Evolutionary conservation across 2,888 invertebrate genomes (phyloP).

Genomic region (Selenia dentaria): DNA sequence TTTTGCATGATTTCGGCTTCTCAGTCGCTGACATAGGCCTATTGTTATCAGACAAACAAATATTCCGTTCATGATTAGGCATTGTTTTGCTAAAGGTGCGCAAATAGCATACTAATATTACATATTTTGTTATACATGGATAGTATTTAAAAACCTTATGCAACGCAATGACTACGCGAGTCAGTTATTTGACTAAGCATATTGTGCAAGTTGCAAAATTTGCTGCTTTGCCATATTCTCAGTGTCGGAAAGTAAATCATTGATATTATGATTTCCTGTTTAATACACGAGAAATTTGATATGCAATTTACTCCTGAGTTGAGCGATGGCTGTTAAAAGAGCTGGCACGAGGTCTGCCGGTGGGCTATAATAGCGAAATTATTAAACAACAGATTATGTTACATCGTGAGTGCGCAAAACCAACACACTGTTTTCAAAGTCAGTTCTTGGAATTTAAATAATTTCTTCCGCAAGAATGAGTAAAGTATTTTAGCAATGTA

Average conservation of each 20-base stretch:
- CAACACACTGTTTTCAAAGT: conserved; percentile 14
- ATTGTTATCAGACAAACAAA: conserved; percentile 34
- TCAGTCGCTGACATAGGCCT: conserved; percentile 38
- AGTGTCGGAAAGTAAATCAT: too few species aligned
- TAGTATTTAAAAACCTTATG: neutral
- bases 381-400: conserved; percentile 41
- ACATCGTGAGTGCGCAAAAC: conserved; percentile 25
- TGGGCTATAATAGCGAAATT: conserved; percentile 27
- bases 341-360: conserved; percentile 30
- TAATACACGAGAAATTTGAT: conserved; percentile 36
- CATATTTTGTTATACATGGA: neutral
- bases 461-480: conserved; percentile 6
- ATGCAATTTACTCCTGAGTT: conserved; percentile 33
- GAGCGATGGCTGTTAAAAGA: conserved; percentile 31
- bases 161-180: too few species aligned
- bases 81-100: conserved; percentile 30
- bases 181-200: too few species aligned
- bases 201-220: too few species aligned
- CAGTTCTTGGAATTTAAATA: conserved; percentile 12
- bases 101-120: conserved; percentile 19
- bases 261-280: conserved; percentile 43
- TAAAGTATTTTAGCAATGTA: neutral
- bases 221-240: too few species aligned
- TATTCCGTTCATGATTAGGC: conserved; percentile 47
- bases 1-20: conserved; percentile 41